A percentile compares a stretch with the other conserved stretches of the same genome.
These are phyloP conservation scores for Toxotes jaculatrix DNA, from an alignment of 2,113 vertebrate genomes.

Conservation along the genomic window DNA sequence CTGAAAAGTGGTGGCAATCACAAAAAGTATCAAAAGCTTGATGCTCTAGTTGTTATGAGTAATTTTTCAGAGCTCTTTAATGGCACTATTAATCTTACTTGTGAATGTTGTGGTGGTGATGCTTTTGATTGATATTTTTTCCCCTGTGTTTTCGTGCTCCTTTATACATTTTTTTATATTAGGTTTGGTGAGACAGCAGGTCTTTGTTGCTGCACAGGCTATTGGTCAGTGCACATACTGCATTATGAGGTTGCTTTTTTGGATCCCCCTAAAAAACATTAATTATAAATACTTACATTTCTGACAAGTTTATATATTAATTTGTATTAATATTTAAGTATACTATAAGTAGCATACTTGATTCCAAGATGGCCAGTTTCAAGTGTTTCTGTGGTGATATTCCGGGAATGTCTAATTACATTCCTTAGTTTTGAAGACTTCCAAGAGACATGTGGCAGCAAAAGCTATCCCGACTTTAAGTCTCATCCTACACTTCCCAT, in stretches of 20 bases:
- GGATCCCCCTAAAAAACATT: too few relatives aligned
- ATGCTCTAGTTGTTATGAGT: slow-evolving; percentile 4
- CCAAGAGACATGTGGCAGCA: not conserved
- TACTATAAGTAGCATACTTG: not conserved
- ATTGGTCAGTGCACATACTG: not conserved
- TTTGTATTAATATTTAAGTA: not conserved
- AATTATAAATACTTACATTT: not conserved
- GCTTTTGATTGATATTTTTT: slow-evolving; percentile 21
- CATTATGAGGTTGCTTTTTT: not conserved
- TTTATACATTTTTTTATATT: not conserved
- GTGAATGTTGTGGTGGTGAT: not conserved
- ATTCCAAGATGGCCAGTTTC: not conserved
- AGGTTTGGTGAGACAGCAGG: not conserved
- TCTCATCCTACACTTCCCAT: not conserved
- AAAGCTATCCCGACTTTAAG: not conserved
- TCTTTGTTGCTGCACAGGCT: too few relatives aligned
- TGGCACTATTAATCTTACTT: slow-evolving; percentile 29
- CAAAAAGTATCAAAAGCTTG: slow-evolving; percentile 1
- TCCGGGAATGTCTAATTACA: too few relatives aligned
- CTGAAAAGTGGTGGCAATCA: not conserved
- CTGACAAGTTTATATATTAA: too few relatives aligned
- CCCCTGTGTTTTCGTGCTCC: not conserved
- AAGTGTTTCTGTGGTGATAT: not conserved
- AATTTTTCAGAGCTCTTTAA: slow-evolving; percentile 23
- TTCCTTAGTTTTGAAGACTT: not conserved